Evolutionary conservation across 2,797 vertebrate genomes (phyloP).

Genomic region (Melanogrammus aeglefinus): DNA sequence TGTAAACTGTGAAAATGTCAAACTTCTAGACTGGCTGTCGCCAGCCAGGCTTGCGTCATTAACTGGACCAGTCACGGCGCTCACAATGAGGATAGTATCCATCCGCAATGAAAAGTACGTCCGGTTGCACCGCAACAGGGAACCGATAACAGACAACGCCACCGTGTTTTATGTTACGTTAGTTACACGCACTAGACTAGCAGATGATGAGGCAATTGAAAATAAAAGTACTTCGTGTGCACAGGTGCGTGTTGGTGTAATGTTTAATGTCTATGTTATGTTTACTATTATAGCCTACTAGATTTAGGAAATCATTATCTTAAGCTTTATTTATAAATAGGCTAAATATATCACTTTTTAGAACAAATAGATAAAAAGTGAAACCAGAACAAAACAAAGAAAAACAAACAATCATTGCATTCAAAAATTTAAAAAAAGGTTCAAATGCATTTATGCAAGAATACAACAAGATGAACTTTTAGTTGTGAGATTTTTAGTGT

Average conservation of each 20-base stretch:
- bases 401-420: neutral
- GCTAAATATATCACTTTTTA: too few species aligned
- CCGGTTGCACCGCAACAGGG: neutral
- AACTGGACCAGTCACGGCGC: constrained; percentile 76
- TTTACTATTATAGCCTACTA: neutral
- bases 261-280: neutral
- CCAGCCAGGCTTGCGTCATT: constrained; percentile 82
- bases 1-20: constrained; percentile 86
- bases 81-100: constrained; percentile 73
- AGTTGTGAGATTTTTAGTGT: neutral
- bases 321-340: too few species aligned
- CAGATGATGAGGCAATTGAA: neutral
- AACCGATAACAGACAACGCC: neutral
- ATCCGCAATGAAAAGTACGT: constrained; percentile 67
- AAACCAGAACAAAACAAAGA: too few species aligned
- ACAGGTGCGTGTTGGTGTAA: neutral
- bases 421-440: neutral
- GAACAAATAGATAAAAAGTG: too few species aligned
- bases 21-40: constrained; percentile 84
- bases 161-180: neutral
- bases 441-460: neutral
- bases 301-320: neutral
- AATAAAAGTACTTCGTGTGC: neutral
- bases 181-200: neutral
- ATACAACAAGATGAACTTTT: neutral